Percentiles rank a stretch among this genome's conserved stretches.
phyloP scores from a whole-genome alignment of 1,140 invertebrate genomes.

The Nixonia krombeini region DNA sequence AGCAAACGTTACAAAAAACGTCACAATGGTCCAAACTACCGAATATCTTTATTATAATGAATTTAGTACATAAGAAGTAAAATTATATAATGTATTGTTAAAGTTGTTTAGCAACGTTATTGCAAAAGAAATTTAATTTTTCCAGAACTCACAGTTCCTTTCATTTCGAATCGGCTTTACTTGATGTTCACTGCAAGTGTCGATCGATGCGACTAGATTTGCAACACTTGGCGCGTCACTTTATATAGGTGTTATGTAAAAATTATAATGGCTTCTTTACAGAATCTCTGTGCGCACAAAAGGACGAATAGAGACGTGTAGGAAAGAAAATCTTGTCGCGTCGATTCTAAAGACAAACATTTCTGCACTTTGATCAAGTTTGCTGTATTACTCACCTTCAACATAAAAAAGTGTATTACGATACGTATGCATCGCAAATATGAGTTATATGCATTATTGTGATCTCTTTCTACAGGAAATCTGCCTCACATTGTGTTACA shows the following conservation, averaged over 20 bases:
- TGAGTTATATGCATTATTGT: slow-evolving; percentile 11
- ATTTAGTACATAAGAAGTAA: neutral
- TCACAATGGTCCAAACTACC: too few relatives aligned
- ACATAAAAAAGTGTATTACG: slow-evolving; percentile 15
- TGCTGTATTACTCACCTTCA: slow-evolving; percentile 17
- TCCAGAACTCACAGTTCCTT: slow-evolving; percentile 14
- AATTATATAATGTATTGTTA: slow-evolving; percentile 1
- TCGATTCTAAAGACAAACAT: slow-evolving; percentile 3
- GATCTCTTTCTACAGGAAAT: slow-evolving; percentile 2
- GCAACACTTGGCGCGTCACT: slow-evolving; percentile 11
- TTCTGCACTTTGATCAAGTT: slow-evolving; percentile 36
- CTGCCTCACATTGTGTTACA: slow-evolving; percentile 2
- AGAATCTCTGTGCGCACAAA: slow-evolving; percentile 15
- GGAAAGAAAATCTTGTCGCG: slow-evolving; percentile 21
- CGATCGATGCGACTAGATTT: slow-evolving; percentile 24
- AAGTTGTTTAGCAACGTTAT: neutral
- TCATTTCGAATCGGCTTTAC: slow-evolving; percentile 16
- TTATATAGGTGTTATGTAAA: slow-evolving; percentile 34
- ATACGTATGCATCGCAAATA: slow-evolving; percentile 6
- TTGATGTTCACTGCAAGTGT: slow-evolving; percentile 5
- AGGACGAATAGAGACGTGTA: slow-evolving; percentile 21
- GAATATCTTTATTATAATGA: too few relatives aligned
- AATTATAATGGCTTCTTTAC: slow-evolving; percentile 10
- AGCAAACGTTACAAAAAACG: too few relatives aligned
- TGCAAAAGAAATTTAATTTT: neutral